A percentile compares a stretch with the other conserved stretches of the same genome.
phyloP scores from a whole-genome alignment of 2,888 invertebrate species.

The Uropetala carovei region DNA sequence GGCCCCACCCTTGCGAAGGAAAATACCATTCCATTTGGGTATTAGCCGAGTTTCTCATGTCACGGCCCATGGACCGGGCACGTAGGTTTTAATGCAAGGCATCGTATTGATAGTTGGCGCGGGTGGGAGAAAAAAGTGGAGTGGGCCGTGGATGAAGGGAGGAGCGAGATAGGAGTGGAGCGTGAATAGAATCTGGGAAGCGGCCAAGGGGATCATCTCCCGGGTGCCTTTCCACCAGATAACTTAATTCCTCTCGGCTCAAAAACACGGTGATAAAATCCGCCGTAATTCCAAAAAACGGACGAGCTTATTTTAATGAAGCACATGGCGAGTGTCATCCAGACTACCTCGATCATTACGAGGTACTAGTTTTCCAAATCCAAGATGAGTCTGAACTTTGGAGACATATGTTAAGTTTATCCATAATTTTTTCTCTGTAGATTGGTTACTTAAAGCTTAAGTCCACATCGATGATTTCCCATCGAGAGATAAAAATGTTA shows the following conservation, averaged over 20 bases:
- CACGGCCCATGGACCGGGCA: conserved; percentile 53
- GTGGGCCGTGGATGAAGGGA: background rate
- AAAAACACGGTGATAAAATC: conserved; percentile 51
- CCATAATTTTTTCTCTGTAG: background rate
- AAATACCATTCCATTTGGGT: conserved; percentile 38
- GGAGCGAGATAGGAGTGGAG: background rate
- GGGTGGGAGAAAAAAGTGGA: background rate
- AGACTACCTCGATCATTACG: background rate
- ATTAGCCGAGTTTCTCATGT: conserved; percentile 47
- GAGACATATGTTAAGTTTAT: conserved; percentile 42
- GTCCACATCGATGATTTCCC: too few species aligned
- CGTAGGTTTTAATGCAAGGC: conserved; percentile 57
- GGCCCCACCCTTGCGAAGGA: background rate
- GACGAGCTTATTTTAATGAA: conserved; percentile 43
- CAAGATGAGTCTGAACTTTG: conserved; percentile 21
- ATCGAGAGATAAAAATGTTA: too few species aligned
- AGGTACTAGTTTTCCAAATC: conserved; percentile 47
- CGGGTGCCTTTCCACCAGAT: conserved; percentile 23
- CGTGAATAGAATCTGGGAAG: conserved; percentile 2
- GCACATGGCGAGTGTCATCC: conserved; percentile 26
- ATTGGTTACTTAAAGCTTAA: too few species aligned
- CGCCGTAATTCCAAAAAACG: conserved; percentile 33
- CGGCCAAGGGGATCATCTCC: background rate
- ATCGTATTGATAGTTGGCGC: background rate
- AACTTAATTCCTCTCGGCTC: conserved; percentile 36